Evolutionary conservation across 2,113 vertebrate genomes (phyloP).

Genomic region (Dissostichus mawsoni): DNA sequence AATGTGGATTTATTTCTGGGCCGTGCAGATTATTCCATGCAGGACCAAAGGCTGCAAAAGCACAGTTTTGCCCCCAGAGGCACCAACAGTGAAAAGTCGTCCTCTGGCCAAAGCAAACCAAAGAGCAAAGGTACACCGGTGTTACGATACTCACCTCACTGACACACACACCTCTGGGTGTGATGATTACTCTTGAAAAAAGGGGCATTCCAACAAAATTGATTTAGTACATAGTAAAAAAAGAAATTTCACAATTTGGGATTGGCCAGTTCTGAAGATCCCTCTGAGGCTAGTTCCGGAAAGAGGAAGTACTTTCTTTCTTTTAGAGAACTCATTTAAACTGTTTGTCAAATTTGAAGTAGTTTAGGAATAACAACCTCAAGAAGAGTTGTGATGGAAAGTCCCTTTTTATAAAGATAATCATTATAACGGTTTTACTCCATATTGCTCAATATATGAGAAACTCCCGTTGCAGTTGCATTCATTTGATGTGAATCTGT

Average conservation of each 20-base stretch:
- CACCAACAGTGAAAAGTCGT: slow-evolving; percentile 87
- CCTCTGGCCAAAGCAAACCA: slow-evolving; percentile 93
- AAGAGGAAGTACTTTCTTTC: neutral
- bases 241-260: neutral
- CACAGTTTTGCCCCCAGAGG: slow-evolving; percentile 92
- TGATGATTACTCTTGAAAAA: slow-evolving; percentile 1
- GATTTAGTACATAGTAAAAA: neutral
- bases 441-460: neutral
- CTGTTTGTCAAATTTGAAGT: neutral
- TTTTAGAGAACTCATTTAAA: neutral
- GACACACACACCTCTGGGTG: neutral
- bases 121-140: slow-evolving; percentile 91
- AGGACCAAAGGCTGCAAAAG: slow-evolving; percentile 94
- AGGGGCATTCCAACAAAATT: slow-evolving; percentile 26
- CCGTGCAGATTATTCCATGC: slow-evolving; percentile 86
- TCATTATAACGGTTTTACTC: neutral
- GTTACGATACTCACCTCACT: slow-evolving; percentile 14
- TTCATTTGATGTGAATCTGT: slow-evolving; percentile 29
- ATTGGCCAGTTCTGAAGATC: neutral
- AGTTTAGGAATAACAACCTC: slow-evolving; percentile 17
- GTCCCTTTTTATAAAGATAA: slow-evolving; percentile 12
- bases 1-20: slow-evolving; percentile 62
- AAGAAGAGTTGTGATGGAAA: slow-evolving; percentile 3
- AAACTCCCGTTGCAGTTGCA: neutral
- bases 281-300: neutral